phyloP scores from a whole-genome alignment of 2,113 vertebrate species.

The Tetrax tetrax region DNA sequence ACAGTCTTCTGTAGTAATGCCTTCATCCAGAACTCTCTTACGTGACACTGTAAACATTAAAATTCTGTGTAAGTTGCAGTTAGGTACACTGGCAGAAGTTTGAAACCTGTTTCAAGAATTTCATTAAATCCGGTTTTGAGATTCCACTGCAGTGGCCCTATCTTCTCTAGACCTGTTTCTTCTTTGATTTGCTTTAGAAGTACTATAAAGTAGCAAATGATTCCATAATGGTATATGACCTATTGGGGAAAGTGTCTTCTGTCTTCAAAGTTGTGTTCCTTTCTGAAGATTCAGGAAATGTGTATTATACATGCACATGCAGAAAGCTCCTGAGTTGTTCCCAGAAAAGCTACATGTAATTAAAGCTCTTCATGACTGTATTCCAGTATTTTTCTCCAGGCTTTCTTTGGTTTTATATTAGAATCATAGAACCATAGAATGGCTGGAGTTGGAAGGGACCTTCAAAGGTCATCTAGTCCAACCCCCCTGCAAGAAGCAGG shows the following conservation, averaged over 20 bases:
- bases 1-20: background rate
- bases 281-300: background rate
- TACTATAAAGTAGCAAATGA: background rate
- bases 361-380: background rate
- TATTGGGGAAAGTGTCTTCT: background rate
- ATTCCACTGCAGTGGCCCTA: background rate
- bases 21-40: background rate
- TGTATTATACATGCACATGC: rapidly evolving
- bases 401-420: background rate
- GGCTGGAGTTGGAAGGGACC: too few species aligned
- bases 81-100: background rate
- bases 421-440: too few species aligned
- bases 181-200: background rate
- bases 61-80: background rate
- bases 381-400: background rate
- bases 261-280: background rate
- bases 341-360: background rate
- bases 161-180: background rate
- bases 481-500: too few species aligned
- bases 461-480: too few species aligned
- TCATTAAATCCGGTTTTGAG: background rate
- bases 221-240: background rate
- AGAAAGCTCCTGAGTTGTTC: background rate
- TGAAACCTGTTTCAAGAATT: background rate
- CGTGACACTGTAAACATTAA: background rate